Evolutionary conservation across 2,888 invertebrate species (phyloP).

Genomic region (Schizotus pectinicornis): DNA sequence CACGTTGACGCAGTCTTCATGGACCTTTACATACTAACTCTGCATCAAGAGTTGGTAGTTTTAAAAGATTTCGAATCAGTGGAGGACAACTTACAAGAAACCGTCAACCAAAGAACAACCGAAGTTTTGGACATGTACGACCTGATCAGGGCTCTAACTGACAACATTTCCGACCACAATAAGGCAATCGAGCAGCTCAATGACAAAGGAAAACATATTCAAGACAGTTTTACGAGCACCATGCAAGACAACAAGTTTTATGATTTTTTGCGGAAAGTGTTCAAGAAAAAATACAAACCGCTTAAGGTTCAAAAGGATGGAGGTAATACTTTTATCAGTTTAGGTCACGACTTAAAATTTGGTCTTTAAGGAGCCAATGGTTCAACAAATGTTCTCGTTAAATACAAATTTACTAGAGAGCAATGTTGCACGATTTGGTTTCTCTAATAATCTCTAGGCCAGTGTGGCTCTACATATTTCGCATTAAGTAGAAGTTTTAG

Average conservation of each 20-base stretch:
- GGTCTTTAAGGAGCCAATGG: no score
- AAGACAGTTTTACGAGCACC: conserved; percentile 63
- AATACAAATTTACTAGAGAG: no score
- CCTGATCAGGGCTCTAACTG: conserved; percentile 60
- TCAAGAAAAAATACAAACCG: conserved; percentile 80
- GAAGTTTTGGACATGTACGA: conserved; percentile 63
- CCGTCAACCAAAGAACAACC: conserved; percentile 45
- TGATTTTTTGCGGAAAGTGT: conserved; percentile 80
- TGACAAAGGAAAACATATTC: conserved; percentile 60
- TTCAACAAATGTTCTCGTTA: no score
- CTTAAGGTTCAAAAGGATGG: conserved; percentile 65
- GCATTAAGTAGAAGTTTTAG: no score
- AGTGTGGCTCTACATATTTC: no score
- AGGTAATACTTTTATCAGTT: conserved; percentile 47
- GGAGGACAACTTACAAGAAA: conserved; percentile 68
- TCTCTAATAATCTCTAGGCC: no score
- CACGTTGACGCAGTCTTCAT: conserved; percentile 66
- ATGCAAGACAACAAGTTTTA: conserved; percentile 77
- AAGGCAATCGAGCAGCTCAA: conserved; percentile 57
- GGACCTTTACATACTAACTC: conserved; percentile 68
- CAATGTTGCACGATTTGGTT: no score
- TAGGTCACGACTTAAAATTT: not conserved
- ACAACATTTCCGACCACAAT: conserved; percentile 62
- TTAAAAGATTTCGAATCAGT: conserved; percentile 74
- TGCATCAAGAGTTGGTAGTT: conserved; percentile 77